Evolutionary conservation across 2,888 invertebrate genomes (phyloP).

Genomic region (Fragum sueziense): DNA sequence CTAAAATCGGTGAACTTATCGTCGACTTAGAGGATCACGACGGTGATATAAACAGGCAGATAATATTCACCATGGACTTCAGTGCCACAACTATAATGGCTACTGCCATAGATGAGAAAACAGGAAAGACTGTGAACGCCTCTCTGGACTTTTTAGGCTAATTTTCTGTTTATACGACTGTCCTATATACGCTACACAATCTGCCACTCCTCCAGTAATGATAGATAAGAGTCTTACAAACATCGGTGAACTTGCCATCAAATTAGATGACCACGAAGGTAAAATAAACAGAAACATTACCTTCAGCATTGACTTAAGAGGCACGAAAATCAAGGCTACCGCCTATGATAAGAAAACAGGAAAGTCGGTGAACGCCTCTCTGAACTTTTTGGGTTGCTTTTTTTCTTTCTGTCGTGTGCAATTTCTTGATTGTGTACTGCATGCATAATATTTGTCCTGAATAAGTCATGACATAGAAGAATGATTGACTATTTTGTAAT

Average conservation of each 20-base stretch:
- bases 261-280: neutral
- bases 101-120: neutral
- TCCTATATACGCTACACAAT: neutral
- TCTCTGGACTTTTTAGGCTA: neutral
- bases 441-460: too few relatives aligned
- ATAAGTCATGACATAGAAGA: too few relatives aligned
- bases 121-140: neutral
- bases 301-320: neutral
- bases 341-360: neutral
- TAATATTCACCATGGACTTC: neutral
- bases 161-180: too few relatives aligned
- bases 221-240: neutral
- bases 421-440: too few relatives aligned
- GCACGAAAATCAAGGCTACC: neutral
- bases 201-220: neutral
- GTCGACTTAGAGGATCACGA: neutral
- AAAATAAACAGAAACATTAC: neutral
- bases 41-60: neutral
- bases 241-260: neutral
- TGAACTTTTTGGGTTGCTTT: too few relatives aligned
- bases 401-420: too few relatives aligned
- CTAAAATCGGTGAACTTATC: neutral
- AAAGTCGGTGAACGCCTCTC: neutral
- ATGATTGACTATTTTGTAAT: too few relatives aligned
- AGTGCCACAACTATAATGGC: neutral